Evolutionary conservation across 2,113 vertebrate species (phyloP), one percentile per base, ranked within the genome.

Genomic region (Anguilla rostrata): DNA sequence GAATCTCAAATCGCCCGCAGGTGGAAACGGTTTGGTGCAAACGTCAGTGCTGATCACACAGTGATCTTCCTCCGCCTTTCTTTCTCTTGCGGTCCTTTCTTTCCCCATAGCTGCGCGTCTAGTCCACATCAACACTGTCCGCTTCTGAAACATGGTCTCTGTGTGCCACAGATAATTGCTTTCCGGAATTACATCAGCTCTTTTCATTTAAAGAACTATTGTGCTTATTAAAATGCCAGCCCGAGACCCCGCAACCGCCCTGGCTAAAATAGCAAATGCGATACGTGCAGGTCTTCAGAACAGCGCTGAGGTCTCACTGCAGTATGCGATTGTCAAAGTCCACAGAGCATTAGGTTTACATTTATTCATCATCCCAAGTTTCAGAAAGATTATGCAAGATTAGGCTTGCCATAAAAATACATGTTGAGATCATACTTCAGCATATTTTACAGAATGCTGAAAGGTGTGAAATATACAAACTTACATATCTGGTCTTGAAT

Each of bases 31-130:
- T 84, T 80, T 63, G 81, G 87, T 86, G 87, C 91, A 93, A 94
- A 95, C 93, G 93, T 93, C 94, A 95, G 85, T 49, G 83, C 84
- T 88, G 90, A 94, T 95, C 91, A 90, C 88, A 91, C 90, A 84
- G 91, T 84, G 91, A 92, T 92, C 29, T 41, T 60, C 40, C 53
- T 63, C n/a, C 12, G 57, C 20, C 78, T 43, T 11, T 39, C 80
- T 63, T 84, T 84, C 88, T 83, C 87, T 22, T 0, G 12, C 84
- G 83, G 20, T 87, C 85, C 86, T 84, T 83, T 87, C 90, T 88
- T 84, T 83, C 85, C 84, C 89, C 39, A 46, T 83, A 41, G 86
- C 60, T 84, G 34, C 34, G 53, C 82, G 81, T 86, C 88, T 82
- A 86, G 81, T 86, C 88, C 83, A 86, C 88, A 91, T 88, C 84